Base-by-base conservation (phyloP, 2,113 vertebrate genomes). In the Chaenogobius annularis region DNA sequence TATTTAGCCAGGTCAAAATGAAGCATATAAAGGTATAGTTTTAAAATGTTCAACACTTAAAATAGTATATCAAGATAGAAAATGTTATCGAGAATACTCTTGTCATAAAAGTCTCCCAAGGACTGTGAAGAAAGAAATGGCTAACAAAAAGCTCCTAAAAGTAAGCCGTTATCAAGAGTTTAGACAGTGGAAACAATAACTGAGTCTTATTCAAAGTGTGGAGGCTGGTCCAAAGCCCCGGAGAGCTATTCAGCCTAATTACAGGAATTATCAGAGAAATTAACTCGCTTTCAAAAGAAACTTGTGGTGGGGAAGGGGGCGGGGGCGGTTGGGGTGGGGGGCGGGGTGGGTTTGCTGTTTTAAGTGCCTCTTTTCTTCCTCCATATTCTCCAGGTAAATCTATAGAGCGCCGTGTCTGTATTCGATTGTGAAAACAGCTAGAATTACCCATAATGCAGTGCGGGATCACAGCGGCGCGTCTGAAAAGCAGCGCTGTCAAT, bases 361-460 rank as follows among this genome's bases (percentile, higher is more conserved):
- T 75, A 40, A 72, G 66, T 17, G 67, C 58, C 37, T 52, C 35
- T 40, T 72, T 61, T 74, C 58, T 77, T 66, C 48, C 31, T 22
- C 17, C 56, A 1, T 15, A 10, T 66, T 66, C 26, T 26, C 55
- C 62, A 75, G 74, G 47, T 76, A 62, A 15, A 72, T 15, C 0
- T n/a, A 46, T 31, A 69, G 43, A 50, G 50, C 62, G 66, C 68
- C 11, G 11, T 12, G 47, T 2, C 17, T 20, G 1, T 13, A 62
- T 79, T 62, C 63, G 15, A 65, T 64, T 43, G 46, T 13, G 46
- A 7, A 63, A 78, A 20, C 5, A 0, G 7, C 62, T 55, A 22
- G 69, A 72, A 81, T 77, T 46, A 70, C 56, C 47, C 20, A 69
- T 47, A 69, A 67, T 66, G 70, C 23, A n/a, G 67, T 20, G 26